phyloP scores from a whole-genome alignment of 2,888 invertebrate genomes.

The Synergus laeviventris region DNA sequence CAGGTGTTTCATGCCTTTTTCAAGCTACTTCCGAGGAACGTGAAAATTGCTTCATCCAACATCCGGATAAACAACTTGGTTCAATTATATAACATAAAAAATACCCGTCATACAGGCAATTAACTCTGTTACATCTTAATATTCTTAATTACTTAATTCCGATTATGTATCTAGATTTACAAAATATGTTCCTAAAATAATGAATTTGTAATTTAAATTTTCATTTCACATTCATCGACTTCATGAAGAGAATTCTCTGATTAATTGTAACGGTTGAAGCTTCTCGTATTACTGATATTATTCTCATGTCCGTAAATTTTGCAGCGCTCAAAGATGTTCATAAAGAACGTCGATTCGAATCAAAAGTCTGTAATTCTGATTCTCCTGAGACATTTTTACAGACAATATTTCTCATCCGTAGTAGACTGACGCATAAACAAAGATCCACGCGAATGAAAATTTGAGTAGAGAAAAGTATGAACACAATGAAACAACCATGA shows the following conservation, averaged over 20 bases:
- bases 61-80: not conserved
- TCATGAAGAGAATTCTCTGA: not conserved
- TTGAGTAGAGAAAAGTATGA: slow-evolving; percentile 30
- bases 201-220: no score
- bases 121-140: not conserved
- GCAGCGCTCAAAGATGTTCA: no score
- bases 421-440: slow-evolving; percentile 13
- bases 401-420: slow-evolving; percentile 7
- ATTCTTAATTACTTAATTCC: not conserved
- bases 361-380: not conserved
- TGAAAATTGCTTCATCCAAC: slow-evolving; percentile 16
- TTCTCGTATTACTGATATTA: not conserved
- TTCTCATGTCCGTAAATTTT: no score
- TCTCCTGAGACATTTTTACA: not conserved
- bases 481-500: slow-evolving; percentile 39
- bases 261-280: not conserved
- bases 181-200: no score
- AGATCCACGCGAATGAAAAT: slow-evolving; percentile 35
- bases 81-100: slow-evolving; percentile 2
- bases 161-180: not conserved
- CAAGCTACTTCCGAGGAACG: not conserved
- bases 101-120: not conserved
- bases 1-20: slow-evolving; percentile 9
- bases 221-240: not conserved
- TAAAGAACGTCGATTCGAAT: no score